Evolutionary conservation across 2,113 vertebrate species (phyloP), one percentile per base, ranked within the genome.

Genomic region (Uria aalge): DNA sequence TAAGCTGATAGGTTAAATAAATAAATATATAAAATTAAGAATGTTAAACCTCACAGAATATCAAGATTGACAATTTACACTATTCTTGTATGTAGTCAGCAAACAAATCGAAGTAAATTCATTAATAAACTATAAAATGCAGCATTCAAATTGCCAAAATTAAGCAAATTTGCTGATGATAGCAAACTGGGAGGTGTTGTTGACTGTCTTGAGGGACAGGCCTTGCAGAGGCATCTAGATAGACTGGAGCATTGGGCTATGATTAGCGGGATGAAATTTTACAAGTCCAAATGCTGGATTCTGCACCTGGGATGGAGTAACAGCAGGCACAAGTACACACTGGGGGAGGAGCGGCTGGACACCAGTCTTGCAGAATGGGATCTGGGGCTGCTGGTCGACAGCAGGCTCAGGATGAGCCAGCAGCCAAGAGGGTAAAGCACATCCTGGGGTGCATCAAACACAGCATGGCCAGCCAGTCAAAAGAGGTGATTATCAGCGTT

Each of bases 21-120:
- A 21, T 24, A 56, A 56, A 9, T 57, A 59, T 16, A 3, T 57
- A 57, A 14, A 66, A 15, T 38, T 5, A 40, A 56, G 4, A 30
- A 6, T 5, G 68, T 59, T 22, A 74, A 62, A 64, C 13, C 3
- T 43, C 34, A 48, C 4, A 76, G 24, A 69, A 40, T 5, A 43
- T 26, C 9, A 45, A 52, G 22, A 56, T 9, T 56, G 6, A 59
- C 7, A 20, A 14, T 13, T 16, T 10, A 48, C 1, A 0, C 3
- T 43, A 4, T 38, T 69, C 30, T 81, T 73, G 2, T 15, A 27
- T 27, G 15, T 21, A 19, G 14, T 55, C 40, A 64, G 12, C 19
- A 74, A 73, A 74, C 30, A 50, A 74, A 45, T 2, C 4, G 22
- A 81, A 85, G 5, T 1, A 69, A 82, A 85, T 40, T 53, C 4